phyloP scores from a whole-genome alignment of 2,888 invertebrate species.

The Epirrhoe tristata region DNA sequence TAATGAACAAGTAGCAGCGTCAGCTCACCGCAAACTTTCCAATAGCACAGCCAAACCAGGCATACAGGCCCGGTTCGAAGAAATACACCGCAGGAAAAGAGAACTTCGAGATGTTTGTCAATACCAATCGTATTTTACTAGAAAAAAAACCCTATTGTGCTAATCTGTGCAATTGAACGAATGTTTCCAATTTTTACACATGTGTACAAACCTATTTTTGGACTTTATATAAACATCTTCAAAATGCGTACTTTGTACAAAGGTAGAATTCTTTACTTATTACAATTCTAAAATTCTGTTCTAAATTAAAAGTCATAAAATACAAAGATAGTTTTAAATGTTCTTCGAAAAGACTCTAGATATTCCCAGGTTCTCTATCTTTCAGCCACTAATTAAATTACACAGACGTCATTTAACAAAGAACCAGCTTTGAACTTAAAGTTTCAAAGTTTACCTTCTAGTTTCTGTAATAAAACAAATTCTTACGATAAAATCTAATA shows the following conservation, averaged over 20 bases:
- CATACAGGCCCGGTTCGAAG: constrained; percentile 9
- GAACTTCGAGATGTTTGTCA: not conserved
- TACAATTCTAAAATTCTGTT: no score
- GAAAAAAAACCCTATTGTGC: no score
- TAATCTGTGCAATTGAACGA: no score
- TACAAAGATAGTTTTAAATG: not conserved
- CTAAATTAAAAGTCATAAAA: no score
- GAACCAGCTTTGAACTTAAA: constrained; percentile 19
- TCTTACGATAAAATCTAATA: not conserved
- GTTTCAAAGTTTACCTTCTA: constrained; percentile 21
- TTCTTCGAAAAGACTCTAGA: constrained; percentile 13
- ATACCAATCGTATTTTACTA: no score
- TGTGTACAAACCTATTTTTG: no score
- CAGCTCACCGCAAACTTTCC: constrained; percentile 31
- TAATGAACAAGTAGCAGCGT: constrained; percentile 17
- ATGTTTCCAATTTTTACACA: no score
- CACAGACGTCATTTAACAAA: constrained; percentile 22
- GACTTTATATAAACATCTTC: no score
- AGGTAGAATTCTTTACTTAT: no score
- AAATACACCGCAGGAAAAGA: not conserved
- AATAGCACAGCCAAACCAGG: constrained; percentile 21
- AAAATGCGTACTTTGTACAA: no score
- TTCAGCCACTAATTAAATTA: constrained; percentile 24
- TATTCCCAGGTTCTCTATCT: constrained; percentile 14
- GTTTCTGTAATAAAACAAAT: not conserved